These are phyloP conservation scores for Lacanobia oleracea DNA, from an alignment of 2,888 invertebrate species.

Conservation along the genomic window DNA sequence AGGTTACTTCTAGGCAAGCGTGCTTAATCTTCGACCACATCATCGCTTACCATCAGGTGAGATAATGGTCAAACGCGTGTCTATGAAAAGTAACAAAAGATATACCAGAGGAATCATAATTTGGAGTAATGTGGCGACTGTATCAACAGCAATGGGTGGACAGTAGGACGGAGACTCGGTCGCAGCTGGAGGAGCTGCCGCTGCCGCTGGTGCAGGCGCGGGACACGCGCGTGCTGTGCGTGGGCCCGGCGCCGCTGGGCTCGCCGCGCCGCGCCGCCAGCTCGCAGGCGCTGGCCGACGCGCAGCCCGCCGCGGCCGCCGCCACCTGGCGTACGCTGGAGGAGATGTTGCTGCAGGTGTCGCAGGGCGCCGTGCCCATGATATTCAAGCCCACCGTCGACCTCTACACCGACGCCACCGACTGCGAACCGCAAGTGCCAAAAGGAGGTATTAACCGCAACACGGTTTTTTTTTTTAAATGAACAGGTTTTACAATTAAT, in stretches of 20 bases:
- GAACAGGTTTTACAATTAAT: not conserved
- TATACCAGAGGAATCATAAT: not conserved
- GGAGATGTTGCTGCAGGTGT: conserved; percentile 94
- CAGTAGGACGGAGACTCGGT: conserved; percentile 79
- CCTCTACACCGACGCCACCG: conserved; percentile 92
- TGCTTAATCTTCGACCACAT: too few species aligned
- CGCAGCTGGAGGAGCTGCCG: conserved; percentile 92
- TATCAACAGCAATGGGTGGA: conserved; percentile 86
- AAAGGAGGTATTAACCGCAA: conserved; percentile 90
- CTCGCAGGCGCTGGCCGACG: conserved; percentile 83
- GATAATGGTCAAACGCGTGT: too few species aligned
- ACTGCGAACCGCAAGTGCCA: conserved; percentile 93
- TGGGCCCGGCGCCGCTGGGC: conserved; percentile 90
- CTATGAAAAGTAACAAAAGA: too few species aligned
- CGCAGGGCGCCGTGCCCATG: conserved; percentile 92
- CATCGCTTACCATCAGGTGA: too few species aligned
- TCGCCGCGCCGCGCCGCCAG: conserved; percentile 90
- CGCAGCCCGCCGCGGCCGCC: conserved; percentile 47
- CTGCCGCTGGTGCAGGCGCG: conserved; percentile 93
- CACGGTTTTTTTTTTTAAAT: not conserved
- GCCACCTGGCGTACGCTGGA: conserved; percentile 93
- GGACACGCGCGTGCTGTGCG: conserved; percentile 93
- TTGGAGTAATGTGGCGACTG: not conserved
- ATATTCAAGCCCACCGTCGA: conserved; percentile 95
- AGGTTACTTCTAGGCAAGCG: too few species aligned